phyloP scores from a whole-genome alignment of 2,113 vertebrate species.

The Apodemus sylvaticus region DNA sequence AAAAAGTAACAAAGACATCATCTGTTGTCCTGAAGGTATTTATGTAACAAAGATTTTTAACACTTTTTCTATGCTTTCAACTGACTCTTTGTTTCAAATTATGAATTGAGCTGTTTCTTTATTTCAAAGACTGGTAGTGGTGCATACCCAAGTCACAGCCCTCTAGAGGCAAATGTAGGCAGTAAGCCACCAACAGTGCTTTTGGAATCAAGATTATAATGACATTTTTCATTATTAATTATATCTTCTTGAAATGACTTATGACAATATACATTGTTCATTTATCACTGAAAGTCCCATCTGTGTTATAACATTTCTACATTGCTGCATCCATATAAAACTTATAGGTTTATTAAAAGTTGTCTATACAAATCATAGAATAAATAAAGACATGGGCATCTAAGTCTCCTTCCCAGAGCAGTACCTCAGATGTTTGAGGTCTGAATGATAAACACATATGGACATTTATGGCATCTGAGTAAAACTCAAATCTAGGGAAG shows the following conservation, averaged over 20 bases:
- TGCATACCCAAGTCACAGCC: background rate
- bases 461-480: background rate
- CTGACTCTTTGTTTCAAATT: background rate
- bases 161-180: background rate
- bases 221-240: conserved; percentile 12
- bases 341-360: background rate
- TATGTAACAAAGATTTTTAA: background rate
- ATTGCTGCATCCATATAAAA: background rate
- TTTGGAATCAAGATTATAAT: background rate
- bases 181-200: background rate
- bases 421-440: background rate
- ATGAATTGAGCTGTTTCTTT: background rate
- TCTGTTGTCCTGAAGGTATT: background rate
- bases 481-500: background rate
- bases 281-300: background rate
- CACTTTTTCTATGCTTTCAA: background rate
- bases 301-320: background rate
- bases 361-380: background rate
- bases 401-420: background rate
- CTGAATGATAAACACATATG: background rate
- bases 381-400: background rate
- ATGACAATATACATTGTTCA: background rate
- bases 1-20: background rate
- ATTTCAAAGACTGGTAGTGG: background rate
- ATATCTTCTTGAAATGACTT: background rate